Percentiles rank a stretch among this genome's conserved stretches.
These are phyloP conservation scores for Yponomeuta evonymella DNA, from an alignment of 2,888 invertebrate genomes.

Conservation along the genomic window DNA sequence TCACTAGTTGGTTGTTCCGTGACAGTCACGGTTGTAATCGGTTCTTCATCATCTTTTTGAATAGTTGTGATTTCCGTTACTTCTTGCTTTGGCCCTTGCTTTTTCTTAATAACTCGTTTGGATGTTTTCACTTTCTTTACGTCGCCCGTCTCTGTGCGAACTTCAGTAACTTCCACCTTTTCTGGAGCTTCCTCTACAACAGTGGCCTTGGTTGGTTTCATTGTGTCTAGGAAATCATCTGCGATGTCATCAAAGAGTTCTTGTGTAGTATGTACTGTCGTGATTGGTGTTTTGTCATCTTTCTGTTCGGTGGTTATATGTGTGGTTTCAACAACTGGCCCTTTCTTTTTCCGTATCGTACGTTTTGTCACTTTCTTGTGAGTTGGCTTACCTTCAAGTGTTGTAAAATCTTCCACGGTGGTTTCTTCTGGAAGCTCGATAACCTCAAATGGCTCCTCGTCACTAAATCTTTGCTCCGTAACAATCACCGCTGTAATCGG, in stretches of 20 bases:
- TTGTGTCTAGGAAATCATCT: slow-evolving; percentile 30
- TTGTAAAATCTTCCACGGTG: slow-evolving; percentile 20
- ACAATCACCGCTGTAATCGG: slow-evolving; percentile 17
- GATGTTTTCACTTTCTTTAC: slow-evolving; percentile 32
- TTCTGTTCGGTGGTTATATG: slow-evolving; percentile 65
- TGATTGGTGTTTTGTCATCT: slow-evolving; percentile 36
- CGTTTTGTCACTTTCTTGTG: slow-evolving; percentile 17
- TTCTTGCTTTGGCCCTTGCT: slow-evolving; percentile 42
- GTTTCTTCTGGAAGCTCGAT: slow-evolving; percentile 33
- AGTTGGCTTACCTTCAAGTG: slow-evolving; percentile 8
- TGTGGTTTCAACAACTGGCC: slow-evolving; percentile 30
- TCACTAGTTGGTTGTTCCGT: slow-evolving; percentile 15
- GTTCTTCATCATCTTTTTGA: slow-evolving; percentile 28
- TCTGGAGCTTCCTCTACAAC: slow-evolving; percentile 27
- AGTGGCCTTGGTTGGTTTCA: slow-evolving; percentile 28
- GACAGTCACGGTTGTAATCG: slow-evolving; percentile 21
- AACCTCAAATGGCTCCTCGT: slow-evolving; percentile 20
- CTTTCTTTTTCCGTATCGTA: slow-evolving; percentile 20
- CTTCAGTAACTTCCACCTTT: slow-evolving; percentile 35
- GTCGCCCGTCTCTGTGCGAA: slow-evolving; percentile 28
- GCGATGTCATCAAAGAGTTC: slow-evolving; percentile 28
- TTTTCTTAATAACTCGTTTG: slow-evolving; percentile 33
- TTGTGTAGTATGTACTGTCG: slow-evolving; percentile 31
- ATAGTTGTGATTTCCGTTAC: slow-evolving; percentile 31
- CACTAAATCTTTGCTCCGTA: slow-evolving; percentile 13